Conservation (phyloP, 1,140 invertebrate species). For the Carcinoscorpius rotundicauda region DNA sequence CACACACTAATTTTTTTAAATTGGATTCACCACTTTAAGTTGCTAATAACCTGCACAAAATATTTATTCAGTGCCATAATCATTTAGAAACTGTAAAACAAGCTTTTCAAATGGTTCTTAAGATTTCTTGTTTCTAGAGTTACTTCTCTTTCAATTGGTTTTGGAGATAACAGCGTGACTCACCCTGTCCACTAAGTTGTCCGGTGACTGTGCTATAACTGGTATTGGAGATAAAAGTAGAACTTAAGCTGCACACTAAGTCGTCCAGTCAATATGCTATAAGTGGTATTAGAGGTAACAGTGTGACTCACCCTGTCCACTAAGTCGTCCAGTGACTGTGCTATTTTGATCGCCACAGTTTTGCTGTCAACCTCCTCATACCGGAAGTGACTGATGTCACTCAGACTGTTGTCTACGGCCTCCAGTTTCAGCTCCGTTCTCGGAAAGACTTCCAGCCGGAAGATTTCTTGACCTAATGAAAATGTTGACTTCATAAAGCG, state of each 20-base stretch:
- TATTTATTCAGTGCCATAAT: no score
- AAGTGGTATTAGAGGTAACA: not conserved
- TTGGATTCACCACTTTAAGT: no score
- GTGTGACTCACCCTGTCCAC: slow-evolving; percentile 53
- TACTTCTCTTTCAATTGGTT: not conserved
- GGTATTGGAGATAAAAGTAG: not conserved
- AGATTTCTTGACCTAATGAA: slow-evolving; percentile 50
- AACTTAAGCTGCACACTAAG: no score
- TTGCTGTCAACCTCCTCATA: slow-evolving; percentile 55
- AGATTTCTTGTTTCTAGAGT: no score
- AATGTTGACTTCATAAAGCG: slow-evolving; percentile 23
- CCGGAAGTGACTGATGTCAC: slow-evolving; percentile 55
- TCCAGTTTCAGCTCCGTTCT: slow-evolving; percentile 53
- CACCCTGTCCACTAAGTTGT: no score
- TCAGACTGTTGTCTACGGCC: slow-evolving; percentile 53
- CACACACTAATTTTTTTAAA: no score
- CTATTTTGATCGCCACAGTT: slow-evolving; percentile 54
- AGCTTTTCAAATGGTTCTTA: no score
- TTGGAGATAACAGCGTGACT: not conserved
- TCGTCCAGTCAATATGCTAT: no score
- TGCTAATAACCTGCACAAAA: no score
- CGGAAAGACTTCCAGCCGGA: slow-evolving; percentile 57
- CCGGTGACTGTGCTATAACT: no score
- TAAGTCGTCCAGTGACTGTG: slow-evolving; percentile 57
- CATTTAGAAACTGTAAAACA: no score